A percentile compares a stretch with the other conserved stretches of the same genome.
phyloP scores from a whole-genome alignment of 1,140 invertebrate genomes.

The Zaprionus ornatus region DNA sequence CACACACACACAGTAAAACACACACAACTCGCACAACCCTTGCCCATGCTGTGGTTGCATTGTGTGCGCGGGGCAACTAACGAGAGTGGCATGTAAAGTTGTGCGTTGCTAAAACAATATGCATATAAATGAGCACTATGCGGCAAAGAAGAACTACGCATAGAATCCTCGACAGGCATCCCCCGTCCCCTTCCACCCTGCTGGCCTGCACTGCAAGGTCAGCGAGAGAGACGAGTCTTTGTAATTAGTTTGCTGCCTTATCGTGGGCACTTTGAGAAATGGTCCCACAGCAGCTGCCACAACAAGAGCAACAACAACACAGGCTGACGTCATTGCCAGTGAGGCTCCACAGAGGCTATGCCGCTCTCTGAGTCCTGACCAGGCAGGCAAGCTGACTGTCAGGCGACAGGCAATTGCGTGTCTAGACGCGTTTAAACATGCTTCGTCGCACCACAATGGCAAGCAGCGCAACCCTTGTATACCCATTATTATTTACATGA shows the following conservation, averaged over 20 bases:
- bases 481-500: constrained; percentile 63
- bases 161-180: neutral
- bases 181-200: neutral
- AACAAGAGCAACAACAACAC: neutral
- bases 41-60: neutral
- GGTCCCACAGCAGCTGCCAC: neutral
- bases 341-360: neutral
- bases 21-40: neutral
- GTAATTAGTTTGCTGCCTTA: constrained; percentile 31
- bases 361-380: constrained; percentile 12
- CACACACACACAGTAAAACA: neutral
- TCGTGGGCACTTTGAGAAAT: constrained; percentile 9
- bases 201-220: neutral
- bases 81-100: constrained; percentile 35
- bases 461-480: constrained; percentile 42
- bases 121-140: neutral
- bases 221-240: neutral
- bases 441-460: constrained; percentile 27
- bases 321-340: constrained; percentile 3
- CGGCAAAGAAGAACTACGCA: neutral
- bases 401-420: constrained; percentile 55
- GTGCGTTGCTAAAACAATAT: constrained; percentile 13
- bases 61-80: neutral
- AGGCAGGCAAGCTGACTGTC: neutral
- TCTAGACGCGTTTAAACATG: constrained; percentile 39